Conservation (phyloP, 2,797 vertebrate species). For the Sebastes minor region DNA sequence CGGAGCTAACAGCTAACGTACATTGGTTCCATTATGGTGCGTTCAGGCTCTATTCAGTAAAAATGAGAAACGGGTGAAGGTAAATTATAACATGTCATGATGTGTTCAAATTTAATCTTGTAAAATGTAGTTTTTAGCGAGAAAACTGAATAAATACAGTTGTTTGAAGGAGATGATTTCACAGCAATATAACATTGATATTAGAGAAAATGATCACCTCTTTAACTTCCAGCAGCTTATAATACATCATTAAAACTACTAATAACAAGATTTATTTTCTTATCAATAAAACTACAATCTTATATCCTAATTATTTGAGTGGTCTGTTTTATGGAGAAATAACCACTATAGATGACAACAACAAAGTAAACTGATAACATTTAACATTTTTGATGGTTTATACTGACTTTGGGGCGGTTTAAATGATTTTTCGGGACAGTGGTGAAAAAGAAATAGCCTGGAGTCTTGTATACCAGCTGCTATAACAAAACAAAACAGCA, state of each 20-base stretch:
- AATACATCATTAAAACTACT: too few relatives aligned
- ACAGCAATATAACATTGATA: not conserved
- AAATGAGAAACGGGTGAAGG: not conserved
- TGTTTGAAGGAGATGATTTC: not conserved
- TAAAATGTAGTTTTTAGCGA: not conserved
- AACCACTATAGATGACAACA: not conserved
- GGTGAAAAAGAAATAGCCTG: too few relatives aligned
- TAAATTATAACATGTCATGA: not conserved
- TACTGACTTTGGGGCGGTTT: too few relatives aligned
- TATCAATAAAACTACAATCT: too few relatives aligned
- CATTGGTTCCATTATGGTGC: too few relatives aligned
- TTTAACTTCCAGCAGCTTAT: not conserved
- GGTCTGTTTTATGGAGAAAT: not conserved
- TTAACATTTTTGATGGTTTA: too few relatives aligned
- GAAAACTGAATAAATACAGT: not conserved
- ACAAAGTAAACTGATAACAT: too few relatives aligned
- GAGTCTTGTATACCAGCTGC: not conserved
- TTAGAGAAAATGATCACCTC: not conserved
- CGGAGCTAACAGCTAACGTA: too few relatives aligned
- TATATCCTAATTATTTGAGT: too few relatives aligned
- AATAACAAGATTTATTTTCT: rapidly evolving
- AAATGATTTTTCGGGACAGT: too few relatives aligned
- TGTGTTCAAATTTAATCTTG: not conserved
- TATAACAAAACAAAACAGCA: too few relatives aligned
- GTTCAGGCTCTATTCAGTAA: not conserved